Conservation (phyloP, 2,888 invertebrate genomes). For the Macrosoma leucophasiata region DNA sequence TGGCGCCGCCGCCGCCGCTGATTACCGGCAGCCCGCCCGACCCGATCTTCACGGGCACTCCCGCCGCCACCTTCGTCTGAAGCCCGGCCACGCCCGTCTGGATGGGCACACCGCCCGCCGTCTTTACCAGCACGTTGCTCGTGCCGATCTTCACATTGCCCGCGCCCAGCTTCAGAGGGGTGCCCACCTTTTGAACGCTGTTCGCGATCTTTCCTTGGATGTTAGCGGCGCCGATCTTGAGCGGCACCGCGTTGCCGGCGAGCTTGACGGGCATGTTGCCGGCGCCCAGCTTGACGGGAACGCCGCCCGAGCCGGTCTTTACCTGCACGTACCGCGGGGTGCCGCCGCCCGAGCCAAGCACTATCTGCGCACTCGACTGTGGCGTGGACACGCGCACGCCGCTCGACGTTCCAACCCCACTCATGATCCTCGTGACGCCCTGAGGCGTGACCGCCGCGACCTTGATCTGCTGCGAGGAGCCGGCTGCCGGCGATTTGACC, state of each 20-base stretch:
- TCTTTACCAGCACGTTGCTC: constrained; percentile 64
- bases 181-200: constrained; percentile 54
- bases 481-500: constrained; percentile 47
- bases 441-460: constrained; percentile 61
- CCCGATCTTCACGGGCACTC: constrained; percentile 61
- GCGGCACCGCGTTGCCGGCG: constrained; percentile 50
- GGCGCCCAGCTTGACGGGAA: constrained; percentile 57
- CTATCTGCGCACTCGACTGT: constrained; percentile 56
- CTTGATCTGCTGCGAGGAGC: constrained; percentile 61
- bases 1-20: constrained; percentile 50
- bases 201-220: constrained; percentile 58
- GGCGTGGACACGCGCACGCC: constrained; percentile 58
- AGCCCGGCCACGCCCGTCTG: constrained; percentile 51
- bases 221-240: constrained; percentile 60
- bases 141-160: constrained; percentile 67
- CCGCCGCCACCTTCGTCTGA: constrained; percentile 48
- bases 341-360: constrained; percentile 45
- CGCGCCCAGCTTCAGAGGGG: constrained; percentile 58
- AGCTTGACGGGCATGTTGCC: constrained; percentile 60
- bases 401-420: constrained; percentile 52
- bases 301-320: constrained; percentile 49
- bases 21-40: constrained; percentile 55
- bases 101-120: constrained; percentile 55
- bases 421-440: constrained; percentile 62
- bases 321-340: constrained; percentile 64